Base-by-base conservation (phyloP, 2,113 vertebrate genomes). In the Neogale vison region DNA sequence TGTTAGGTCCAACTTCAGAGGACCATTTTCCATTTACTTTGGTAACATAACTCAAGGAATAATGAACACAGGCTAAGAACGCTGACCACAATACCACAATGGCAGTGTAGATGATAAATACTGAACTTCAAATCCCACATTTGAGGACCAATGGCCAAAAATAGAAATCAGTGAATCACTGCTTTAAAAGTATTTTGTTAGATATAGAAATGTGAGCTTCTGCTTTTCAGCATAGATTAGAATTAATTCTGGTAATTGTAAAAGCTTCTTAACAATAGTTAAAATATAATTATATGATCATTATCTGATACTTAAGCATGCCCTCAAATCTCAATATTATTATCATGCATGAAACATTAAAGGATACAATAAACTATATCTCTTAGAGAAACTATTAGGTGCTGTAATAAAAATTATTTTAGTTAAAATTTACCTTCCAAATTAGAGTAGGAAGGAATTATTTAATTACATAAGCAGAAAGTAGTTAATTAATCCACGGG, bases 321-420 rank as follows among this genome's bases (percentile, higher is more conserved):
- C 24, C 61, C 14, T 92, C 80, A 84, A 85, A 85, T 90, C 88
- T 96, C 67, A 97, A 69, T 90, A 61, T 67, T 47, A 69, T 2
- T 52, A 21, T 61, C 45, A 80, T n/a, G 18, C 2, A 17, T 7
- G 1, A 59, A 83, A 80, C 0, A 83, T 83, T 86, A 90, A 86
- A 97, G 94, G 29, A 29, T 23, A 59, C 47, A 86, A 45, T 65
- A 47, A 90, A 74, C 24, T 39, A 4, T 26, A 45, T 91, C 17
- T 79, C 45, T 93, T 57, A 85, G 31, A 61, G 23, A 95, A 89
- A 84, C 2, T 45, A 76, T 50, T 42, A 69, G 11, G 3, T 57
- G 24, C 80, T 26, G 14, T 17, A 92, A 71, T 29, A 90, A 83
- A 65, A 76, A 63, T 3, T 5, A 93, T 39, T 86, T 96, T 61